Evolutionary conservation across 2,888 invertebrate genomes (phyloP).

Genomic region (Microctonus hyperodae): DNA sequence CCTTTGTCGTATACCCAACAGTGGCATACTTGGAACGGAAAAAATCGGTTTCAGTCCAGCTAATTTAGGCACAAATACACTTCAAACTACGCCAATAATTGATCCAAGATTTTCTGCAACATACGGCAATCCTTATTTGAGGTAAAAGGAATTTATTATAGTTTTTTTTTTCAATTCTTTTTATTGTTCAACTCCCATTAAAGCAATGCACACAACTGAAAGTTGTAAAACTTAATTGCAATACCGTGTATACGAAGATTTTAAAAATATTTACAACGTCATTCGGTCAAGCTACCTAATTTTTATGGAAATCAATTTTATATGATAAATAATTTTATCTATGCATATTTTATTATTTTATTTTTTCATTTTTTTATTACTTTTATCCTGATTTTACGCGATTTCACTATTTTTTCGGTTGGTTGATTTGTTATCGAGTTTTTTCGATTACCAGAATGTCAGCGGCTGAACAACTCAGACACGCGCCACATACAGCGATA

Average conservation of each 20-base stretch:
- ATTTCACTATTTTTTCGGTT: slow-evolving; percentile 26
- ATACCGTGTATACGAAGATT: not conserved
- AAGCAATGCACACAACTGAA: not conserved
- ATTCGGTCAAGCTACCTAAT: not conserved
- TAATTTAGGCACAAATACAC: slow-evolving; percentile 55
- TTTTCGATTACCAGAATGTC: slow-evolving; percentile 64
- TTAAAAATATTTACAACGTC: not conserved
- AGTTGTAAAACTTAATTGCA: not conserved
- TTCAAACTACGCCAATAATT: slow-evolving; percentile 64
- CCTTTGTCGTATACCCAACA: slow-evolving; percentile 59
- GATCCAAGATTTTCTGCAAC: slow-evolving; percentile 89
- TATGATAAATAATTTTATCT: not conserved
- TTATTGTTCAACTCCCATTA: not conserved
- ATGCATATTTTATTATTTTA: not conserved
- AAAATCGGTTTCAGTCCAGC: slow-evolving; percentile 61
- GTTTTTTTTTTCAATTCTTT: not conserved
- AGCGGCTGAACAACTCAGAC: slow-evolving; percentile 71
- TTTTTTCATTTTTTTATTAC: not conserved
- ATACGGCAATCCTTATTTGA: slow-evolving; percentile 87
- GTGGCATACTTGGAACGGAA: slow-evolving; percentile 59
- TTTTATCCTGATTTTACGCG: not conserved
- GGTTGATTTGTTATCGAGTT: slow-evolving; percentile 37
- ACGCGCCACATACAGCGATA: slow-evolving; percentile 66
- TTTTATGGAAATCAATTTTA: too few species aligned
- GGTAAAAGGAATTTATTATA: slow-evolving; percentile 62